Base-by-base conservation (phyloP, 2,888 invertebrate genomes). In the Listrodromus nycthemerus region DNA sequence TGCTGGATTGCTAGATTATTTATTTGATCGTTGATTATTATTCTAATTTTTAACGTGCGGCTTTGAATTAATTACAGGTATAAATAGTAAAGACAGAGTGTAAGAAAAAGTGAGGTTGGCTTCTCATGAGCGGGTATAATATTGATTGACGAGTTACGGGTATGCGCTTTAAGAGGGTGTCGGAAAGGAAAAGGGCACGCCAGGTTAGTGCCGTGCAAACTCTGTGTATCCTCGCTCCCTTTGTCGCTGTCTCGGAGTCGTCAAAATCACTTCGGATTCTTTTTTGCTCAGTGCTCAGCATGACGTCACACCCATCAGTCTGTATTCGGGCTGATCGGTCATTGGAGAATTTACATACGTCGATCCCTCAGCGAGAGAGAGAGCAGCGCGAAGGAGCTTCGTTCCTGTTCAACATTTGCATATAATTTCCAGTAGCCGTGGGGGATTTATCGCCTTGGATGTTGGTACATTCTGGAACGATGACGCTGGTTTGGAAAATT, bases 301-400 rank as follows among this genome's bases (percentile, higher is more conserved):
- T 92, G 92, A 90, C 90, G 91, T 90, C 90, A 90, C 45, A 52
- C 63, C 48, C 85, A 87, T 88, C 87, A 85, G 87, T 86, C 85
- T 86, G 81, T 81, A 83, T 85, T 83, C 86, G 67, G 86, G 86
- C 88, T 90, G 90, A 90, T 90, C 90, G 90, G 90, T 92, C 92
- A 91, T 92, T 92, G 91, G 87, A 85, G 86, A 87, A 92, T 92
- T 91, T 91, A 88, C 92, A 92, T 92, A 91, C 79, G 87, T 86
- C 91, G 87, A 92, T 92, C 91, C 89, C 89, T 92, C 91, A 92
- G 86, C 74, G 86, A 52, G 63, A 52, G 63, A 52, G 6, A 6
- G 48, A 19, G 63, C 70, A 50, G 65, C 24, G 48, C 37, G 27
- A 65, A 65, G 19, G 33, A 16, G 37, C 24, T 76, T 67, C 71